phyloP scores from a whole-genome alignment of 2,113 vertebrate species.

The Albula goreensis region DNA sequence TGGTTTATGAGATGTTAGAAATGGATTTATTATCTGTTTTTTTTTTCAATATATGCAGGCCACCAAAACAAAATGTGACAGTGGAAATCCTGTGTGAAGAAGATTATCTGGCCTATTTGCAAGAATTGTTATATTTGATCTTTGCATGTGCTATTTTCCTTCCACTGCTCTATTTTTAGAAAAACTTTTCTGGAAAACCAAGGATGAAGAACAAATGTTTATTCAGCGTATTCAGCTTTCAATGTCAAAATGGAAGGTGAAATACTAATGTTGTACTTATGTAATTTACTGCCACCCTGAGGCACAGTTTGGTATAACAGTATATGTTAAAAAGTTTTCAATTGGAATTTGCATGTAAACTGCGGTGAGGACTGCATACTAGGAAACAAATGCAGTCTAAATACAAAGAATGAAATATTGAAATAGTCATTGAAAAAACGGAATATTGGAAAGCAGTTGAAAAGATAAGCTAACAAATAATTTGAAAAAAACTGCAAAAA shows the following conservation, averaged over 20 bases:
- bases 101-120: neutral
- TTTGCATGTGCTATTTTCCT: neutral
- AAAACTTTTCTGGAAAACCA: neutral
- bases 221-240: neutral
- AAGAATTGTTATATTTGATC: constrained; percentile 3
- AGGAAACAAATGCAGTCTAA: neutral
- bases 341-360: constrained; percentile 1
- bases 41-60: neutral
- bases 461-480: neutral
- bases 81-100: neutral
- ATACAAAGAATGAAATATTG: neutral
- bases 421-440: neutral
- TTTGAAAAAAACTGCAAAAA: neutral
- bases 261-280: neutral
- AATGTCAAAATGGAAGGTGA: neutral
- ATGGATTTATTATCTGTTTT: neutral
- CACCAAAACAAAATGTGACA: neutral
- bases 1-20: neutral
- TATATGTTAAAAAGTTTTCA: neutral
- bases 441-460: too few relatives aligned
- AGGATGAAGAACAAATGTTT: constrained; percentile 9
- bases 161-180: neutral
- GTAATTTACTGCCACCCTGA: constrained; percentile 21
- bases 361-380: neutral
- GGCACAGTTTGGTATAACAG: constrained; percentile 14